phyloP scores from a whole-genome alignment of 2,797 vertebrate genomes.

The Pipistrellus pipistrellus region DNA sequence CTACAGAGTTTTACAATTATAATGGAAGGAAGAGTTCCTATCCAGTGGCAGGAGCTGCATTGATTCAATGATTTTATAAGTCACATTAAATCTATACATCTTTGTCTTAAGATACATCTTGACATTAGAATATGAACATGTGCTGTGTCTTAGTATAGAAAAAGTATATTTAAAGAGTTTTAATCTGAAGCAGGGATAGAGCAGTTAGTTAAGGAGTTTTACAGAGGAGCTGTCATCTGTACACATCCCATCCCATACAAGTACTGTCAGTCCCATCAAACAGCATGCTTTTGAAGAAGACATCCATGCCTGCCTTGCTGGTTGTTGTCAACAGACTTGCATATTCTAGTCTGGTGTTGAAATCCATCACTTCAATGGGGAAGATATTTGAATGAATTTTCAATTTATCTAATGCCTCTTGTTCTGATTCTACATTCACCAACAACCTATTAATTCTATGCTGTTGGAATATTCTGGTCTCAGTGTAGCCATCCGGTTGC shows the following conservation, averaged over 20 bases:
- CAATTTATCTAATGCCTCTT: neutral
- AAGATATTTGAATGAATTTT: neutral
- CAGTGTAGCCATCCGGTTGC: neutral
- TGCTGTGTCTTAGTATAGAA: neutral
- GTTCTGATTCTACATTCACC: constrained; percentile 2
- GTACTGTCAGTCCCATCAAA: neutral
- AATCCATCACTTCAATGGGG: neutral
- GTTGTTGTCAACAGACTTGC: neutral
- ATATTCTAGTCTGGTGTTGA: neutral
- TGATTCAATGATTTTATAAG: constrained; percentile 13
- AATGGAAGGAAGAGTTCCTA: constrained; percentile 7
- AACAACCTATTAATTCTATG: neutral
- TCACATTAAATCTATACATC: constrained; percentile 49
- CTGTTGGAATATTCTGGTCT: neutral
- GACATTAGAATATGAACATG: constrained; percentile 37
- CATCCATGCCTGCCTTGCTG: neutral
- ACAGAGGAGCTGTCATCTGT: neutral
- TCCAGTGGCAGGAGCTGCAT: neutral
- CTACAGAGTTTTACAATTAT: constrained; percentile 21
- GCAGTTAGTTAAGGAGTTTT: constrained; percentile 3
- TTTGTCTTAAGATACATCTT: constrained; percentile 61
- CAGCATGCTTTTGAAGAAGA: neutral
- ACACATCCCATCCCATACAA: neutral
- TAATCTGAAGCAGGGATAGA: neutral
- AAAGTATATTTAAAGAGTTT: neutral